Evolutionary conservation across 1,140 invertebrate species (phyloP), one percentile per base, ranked within the genome.

Genomic region (Periplaneta americana): DNA sequence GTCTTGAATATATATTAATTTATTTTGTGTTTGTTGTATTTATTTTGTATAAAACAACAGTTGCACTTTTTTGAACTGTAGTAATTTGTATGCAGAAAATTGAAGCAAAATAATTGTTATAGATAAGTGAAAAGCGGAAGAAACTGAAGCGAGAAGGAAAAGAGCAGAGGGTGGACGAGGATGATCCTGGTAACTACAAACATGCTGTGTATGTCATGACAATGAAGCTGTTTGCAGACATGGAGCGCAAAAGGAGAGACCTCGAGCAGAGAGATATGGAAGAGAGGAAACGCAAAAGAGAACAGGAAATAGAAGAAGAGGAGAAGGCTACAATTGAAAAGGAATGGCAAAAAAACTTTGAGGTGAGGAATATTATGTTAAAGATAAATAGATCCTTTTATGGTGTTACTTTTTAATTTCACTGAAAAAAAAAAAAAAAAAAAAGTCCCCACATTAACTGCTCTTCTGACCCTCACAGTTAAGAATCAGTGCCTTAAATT

Each of bases 341-440:
- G 85, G 97, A 99, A 88, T 99, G 98, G 97, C 95, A 98, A 83
- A 97, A 98, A 86, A 99, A 99, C 90, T 99, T 98, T 91, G 98
- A 99, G 90, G 95, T 95, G 87, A 88, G 83, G 78, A 36, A 39
- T 48, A 22, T 31, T n/a, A n/a, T n/a, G n/a, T n/a, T n/a, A n/a
- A n/a, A n/a, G n/a, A n/a, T n/a, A n/a, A n/a, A n/a, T n/a, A n/a
- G n/a, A n/a, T n/a, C n/a, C n/a, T n/a, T n/a, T n/a, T n/a, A n/a
- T n/a, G n/a, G n/a, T n/a, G n/a, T n/a, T n/a, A n/a, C n/a, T n/a
- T n/a, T n/a, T n/a, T n/a, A n/a, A n/a, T n/a, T n/a, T n/a, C n/a
- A n/a, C n/a, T n/a, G n/a, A n/a, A n/a, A n/a, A n/a, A n/a, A n/a
- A n/a, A n/a, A n/a, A n/a, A n/a, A n/a, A n/a, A n/a, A n/a, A n/a